Conservation (phyloP, 2,888 invertebrate genomes). For the Ptychoptera albimana region DNA sequence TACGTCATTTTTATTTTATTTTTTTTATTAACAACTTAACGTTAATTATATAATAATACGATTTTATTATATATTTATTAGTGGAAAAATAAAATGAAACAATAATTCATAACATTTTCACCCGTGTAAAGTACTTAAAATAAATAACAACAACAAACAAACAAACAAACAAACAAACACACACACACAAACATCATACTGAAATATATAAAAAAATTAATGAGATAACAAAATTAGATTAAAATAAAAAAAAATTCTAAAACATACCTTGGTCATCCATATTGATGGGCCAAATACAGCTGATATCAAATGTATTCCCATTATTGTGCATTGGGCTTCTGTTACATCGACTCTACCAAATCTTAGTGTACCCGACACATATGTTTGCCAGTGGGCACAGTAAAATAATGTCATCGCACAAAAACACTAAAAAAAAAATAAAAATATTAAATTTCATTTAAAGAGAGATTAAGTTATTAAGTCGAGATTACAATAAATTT, state of each 20-base stretch:
- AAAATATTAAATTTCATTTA: not conserved
- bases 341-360: conserved; percentile 94
- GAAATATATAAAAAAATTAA: not conserved
- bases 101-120: too few species aligned
- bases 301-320: conserved; percentile 71
- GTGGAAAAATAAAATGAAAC: too few species aligned
- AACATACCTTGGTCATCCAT: conserved; percentile 61
- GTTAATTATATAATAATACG: too few species aligned
- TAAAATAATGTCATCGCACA: conserved; percentile 93
- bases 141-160: too few species aligned
- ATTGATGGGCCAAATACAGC: conserved; percentile 72
- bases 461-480: not conserved
- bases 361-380: conserved; percentile 85
- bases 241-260: not conserved
- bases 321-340: conserved; percentile 92
- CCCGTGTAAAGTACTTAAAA: too few species aligned
- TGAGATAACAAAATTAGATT: not conserved
- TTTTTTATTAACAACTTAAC: too few species aligned
- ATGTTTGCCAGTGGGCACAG: conserved; percentile 99
- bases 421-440: conserved; percentile 53
- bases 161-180: too few species aligned
- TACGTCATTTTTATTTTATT: too few species aligned
- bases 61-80: too few species aligned
- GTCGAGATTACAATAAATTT: too few species aligned
- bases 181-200: too few species aligned